Percentiles rank a stretch among this genome's conserved stretches.
Evolutionary conservation across 2,888 invertebrate species (phyloP).

Genomic region (Spicauda simplicius): DNA sequence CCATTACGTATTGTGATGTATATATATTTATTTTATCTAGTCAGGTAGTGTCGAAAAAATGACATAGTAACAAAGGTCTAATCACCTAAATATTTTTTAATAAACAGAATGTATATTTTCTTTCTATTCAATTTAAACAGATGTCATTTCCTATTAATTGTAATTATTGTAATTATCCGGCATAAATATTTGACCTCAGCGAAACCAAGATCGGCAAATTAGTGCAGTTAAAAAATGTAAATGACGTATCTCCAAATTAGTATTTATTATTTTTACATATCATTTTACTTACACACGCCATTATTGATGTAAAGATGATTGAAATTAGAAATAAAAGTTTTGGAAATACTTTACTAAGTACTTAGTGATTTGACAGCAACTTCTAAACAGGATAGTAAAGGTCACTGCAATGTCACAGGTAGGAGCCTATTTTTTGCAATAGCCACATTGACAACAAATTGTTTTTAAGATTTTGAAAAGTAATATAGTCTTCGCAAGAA

Average conservation of each 20-base stretch:
- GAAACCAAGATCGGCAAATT: not conserved
- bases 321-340: slow-evolving; percentile 14
- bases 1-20: too few species aligned
- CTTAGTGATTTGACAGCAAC: slow-evolving; percentile 62
- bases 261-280: not conserved
- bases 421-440: slow-evolving; percentile 55
- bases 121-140: not conserved
- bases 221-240: not conserved
- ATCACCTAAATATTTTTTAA: too few species aligned
- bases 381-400: slow-evolving; percentile 62
- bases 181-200: not conserved
- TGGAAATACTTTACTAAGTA: slow-evolving; percentile 28
- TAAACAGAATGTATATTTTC: not conserved
- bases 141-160: too few species aligned
- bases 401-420: slow-evolving; percentile 74
- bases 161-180: not conserved
- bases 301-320: slow-evolving; percentile 39
- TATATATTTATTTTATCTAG: too few species aligned
- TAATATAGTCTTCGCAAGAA: too few species aligned
- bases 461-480: not conserved
- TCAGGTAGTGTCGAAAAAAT: too few species aligned
- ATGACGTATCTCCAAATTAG: not conserved
- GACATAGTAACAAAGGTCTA: too few species aligned
- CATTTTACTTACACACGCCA: slow-evolving; percentile 62
- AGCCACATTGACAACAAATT: slow-evolving; percentile 36